Conservation (phyloP, 2,888 invertebrate species). For the Callosobruchus maculatus region DNA sequence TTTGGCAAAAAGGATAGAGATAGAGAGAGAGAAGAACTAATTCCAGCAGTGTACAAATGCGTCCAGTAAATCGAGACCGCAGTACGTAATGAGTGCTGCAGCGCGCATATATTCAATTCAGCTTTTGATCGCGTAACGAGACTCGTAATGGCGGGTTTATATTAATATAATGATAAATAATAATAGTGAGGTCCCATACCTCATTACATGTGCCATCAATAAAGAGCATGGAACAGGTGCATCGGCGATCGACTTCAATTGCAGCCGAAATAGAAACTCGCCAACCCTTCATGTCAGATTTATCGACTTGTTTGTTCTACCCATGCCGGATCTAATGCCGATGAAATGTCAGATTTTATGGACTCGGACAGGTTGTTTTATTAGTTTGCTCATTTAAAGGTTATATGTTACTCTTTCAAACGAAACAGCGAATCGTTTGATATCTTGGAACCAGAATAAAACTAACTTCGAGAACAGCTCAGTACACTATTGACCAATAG, state of each 20-base stretch:
- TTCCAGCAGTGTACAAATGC: not conserved
- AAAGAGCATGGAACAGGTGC: conserved; percentile 2
- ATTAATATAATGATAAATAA: conserved; percentile 7
- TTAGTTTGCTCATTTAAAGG: not conserved
- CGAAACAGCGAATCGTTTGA: not conserved
- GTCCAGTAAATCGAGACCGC: not conserved
- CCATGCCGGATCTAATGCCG: not conserved
- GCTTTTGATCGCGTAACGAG: not conserved
- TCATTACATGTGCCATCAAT: conserved; percentile 1
- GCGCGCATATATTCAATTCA: not conserved
- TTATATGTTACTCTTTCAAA: not conserved
- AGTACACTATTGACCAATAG: no score
- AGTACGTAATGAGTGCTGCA: not conserved
- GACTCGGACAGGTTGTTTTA: not conserved
- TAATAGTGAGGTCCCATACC: conserved; percentile 1
- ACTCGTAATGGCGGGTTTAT: not conserved
- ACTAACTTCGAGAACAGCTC: no score
- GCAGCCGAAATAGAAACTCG: not conserved
- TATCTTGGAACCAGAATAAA: no score
- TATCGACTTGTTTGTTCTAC: not conserved
- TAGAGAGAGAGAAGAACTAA: not conserved
- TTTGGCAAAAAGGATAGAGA: no score
- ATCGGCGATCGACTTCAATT: not conserved
- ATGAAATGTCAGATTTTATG: not conserved
- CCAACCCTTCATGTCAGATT: not conserved